Evolutionary conservation across 2,113 vertebrate species (phyloP).

Genomic region (Suncus etruscus): DNA sequence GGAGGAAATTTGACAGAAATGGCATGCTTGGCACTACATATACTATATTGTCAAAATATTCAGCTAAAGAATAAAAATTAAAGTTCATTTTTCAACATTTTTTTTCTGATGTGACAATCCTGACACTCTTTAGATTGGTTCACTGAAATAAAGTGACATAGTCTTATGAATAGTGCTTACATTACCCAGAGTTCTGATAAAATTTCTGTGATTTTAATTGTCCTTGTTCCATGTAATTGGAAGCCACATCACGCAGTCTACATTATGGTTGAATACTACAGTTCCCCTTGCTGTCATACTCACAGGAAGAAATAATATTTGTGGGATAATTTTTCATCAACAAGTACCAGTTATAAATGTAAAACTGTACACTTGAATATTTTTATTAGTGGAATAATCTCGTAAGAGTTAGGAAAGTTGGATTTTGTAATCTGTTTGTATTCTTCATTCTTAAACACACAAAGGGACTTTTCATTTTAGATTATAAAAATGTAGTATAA

Average conservation of each 20-base stretch:
- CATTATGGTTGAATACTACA: rapidly evolving
- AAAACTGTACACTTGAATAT: not conserved
- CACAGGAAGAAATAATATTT: not conserved
- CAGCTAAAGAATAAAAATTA: not conserved
- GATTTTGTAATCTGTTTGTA: not conserved
- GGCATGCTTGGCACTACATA: too few relatives aligned
- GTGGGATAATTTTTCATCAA: too few relatives aligned
- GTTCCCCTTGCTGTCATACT: not conserved
- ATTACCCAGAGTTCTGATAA: not conserved
- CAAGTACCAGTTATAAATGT: too few relatives aligned
- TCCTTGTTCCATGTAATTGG: not conserved
- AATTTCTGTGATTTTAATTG: not conserved
- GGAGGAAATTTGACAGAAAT: not conserved
- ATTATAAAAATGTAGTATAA: not conserved
- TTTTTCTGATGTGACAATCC: not conserved
- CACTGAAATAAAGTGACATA: not conserved
- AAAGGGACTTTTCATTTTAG: not conserved
- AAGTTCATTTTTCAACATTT: not conserved
- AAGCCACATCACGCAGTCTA: not conserved
- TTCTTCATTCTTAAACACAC: not conserved
- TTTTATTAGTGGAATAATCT: not conserved
- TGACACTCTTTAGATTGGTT: not conserved
- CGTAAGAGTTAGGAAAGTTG: not conserved
- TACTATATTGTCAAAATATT: not conserved
- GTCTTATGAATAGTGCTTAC: not conserved